Evolutionary conservation across 1,140 invertebrate genomes (phyloP).

Genomic region (Idris sp.): DNA sequence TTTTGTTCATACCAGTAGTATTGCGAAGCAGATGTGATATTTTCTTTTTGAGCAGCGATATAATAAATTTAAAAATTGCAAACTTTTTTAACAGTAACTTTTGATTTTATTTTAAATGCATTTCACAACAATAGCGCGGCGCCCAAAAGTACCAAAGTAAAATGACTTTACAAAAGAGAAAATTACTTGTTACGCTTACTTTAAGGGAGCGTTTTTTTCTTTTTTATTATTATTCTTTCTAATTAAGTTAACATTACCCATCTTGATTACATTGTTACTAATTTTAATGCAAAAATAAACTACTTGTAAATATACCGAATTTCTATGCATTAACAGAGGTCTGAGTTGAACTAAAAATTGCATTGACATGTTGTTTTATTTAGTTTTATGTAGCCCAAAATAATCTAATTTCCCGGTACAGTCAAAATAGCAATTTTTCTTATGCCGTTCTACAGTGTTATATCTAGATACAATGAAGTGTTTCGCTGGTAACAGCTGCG

Average conservation of each 20-base stretch:
- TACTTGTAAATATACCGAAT: too few relatives aligned
- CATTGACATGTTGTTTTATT: too few relatives aligned
- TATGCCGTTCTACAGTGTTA: slow-evolving; percentile 4
- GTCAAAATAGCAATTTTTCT: slow-evolving; percentile 21
- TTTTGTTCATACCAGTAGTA: neutral
- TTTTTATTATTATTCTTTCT: too few relatives aligned
- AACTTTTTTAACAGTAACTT: slow-evolving; percentile 3
- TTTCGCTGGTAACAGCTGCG: slow-evolving; percentile 45
- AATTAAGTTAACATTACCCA: too few relatives aligned
- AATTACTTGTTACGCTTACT: neutral
- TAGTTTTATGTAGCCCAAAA: neutral
- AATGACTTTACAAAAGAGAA: neutral
- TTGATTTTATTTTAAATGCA: slow-evolving; percentile 4
- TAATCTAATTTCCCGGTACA: slow-evolving; percentile 7
- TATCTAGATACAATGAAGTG: slow-evolving; percentile 43
- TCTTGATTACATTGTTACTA: too few relatives aligned
- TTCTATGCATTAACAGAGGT: too few relatives aligned
- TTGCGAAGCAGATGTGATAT: neutral
- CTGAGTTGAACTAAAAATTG: too few relatives aligned
- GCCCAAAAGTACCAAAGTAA: slow-evolving; percentile 3
- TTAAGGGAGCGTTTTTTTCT: neutral
- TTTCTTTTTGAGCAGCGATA: neutral
- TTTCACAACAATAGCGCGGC: neutral
- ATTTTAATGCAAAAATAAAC: too few relatives aligned
- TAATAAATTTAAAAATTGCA: slow-evolving; percentile 3